phyloP scores from a whole-genome alignment of 2,888 invertebrate genomes.

The Hirtodrosophila confusa region DNA sequence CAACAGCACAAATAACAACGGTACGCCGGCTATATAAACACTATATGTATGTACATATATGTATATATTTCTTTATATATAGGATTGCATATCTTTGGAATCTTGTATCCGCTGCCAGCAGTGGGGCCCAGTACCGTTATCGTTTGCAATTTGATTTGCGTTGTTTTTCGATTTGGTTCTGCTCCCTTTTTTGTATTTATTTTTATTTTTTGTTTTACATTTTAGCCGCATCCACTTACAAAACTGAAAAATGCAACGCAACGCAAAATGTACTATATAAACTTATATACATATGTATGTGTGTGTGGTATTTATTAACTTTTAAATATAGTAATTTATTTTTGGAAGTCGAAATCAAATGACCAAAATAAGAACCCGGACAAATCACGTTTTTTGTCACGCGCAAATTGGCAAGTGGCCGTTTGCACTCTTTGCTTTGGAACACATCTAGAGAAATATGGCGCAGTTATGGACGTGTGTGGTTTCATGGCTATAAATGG shows the following conservation, averaged over 20 bases:
- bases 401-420: constrained; percentile 40
- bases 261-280: constrained; percentile 51
- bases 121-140: constrained; percentile 34
- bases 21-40: constrained; percentile 13
- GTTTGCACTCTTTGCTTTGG: constrained; percentile 16
- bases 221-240: constrained; percentile 65
- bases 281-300: neutral
- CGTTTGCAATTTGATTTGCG: constrained; percentile 60
- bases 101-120: constrained; percentile 47
- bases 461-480: constrained; percentile 31
- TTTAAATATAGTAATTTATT: constrained; percentile 57
- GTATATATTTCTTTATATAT: constrained; percentile 3
- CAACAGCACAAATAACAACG: constrained; percentile 24
- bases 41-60: neutral
- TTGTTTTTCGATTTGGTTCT: constrained; percentile 42
- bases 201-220: neutral
- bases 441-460: constrained; percentile 24
- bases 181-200: neutral
- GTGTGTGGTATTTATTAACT: constrained; percentile 25
- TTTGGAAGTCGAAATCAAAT: constrained; percentile 35
- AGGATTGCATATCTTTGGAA: constrained; percentile 38
- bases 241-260: constrained; percentile 58
- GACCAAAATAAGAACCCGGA: constrained; percentile 15
- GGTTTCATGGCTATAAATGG: constrained; percentile 20
- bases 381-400: constrained; percentile 60